Conservation (phyloP, 2,113 vertebrate genomes). For the Tenebrosternarchus preto region DNA sequence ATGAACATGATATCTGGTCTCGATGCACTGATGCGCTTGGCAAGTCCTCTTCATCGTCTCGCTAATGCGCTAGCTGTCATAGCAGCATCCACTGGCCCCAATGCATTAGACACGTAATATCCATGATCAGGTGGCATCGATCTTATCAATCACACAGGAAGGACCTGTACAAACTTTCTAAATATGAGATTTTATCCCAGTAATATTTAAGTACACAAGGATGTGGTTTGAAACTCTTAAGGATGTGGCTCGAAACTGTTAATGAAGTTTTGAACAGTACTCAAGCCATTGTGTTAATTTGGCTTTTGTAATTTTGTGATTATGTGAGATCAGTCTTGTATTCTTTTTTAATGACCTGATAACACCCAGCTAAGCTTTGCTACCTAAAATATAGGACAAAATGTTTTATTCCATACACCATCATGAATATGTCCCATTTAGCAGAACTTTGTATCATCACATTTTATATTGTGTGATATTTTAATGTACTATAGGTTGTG, state of each 20-base stretch:
- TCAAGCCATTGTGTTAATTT: background rate
- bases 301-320: background rate
- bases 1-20: constrained; percentile 68
- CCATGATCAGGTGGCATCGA: constrained; percentile 73
- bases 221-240: no score
- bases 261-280: constrained; percentile 8
- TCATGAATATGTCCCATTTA: no score
- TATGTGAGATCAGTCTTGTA: no score
- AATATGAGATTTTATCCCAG: constrained; percentile 19
- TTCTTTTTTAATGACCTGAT: no score
- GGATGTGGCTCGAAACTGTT: no score
- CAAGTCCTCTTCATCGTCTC: constrained; percentile 53
- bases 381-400: no score
- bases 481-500: no score
- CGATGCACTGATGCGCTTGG: constrained; percentile 68
- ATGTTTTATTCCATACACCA: no score
- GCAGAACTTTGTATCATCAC: no score
- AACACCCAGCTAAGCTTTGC: no score
- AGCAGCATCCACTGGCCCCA: constrained; percentile 70
- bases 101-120: constrained; percentile 78
- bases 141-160: constrained; percentile 66
- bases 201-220: background rate
- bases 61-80: constrained; percentile 72
- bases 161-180: constrained; percentile 31
- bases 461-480: no score